Percentiles rank a stretch among this genome's conserved stretches.
Evolutionary conservation across 2,888 invertebrate genomes (phyloP).

Genomic region (Netelia virgata): DNA sequence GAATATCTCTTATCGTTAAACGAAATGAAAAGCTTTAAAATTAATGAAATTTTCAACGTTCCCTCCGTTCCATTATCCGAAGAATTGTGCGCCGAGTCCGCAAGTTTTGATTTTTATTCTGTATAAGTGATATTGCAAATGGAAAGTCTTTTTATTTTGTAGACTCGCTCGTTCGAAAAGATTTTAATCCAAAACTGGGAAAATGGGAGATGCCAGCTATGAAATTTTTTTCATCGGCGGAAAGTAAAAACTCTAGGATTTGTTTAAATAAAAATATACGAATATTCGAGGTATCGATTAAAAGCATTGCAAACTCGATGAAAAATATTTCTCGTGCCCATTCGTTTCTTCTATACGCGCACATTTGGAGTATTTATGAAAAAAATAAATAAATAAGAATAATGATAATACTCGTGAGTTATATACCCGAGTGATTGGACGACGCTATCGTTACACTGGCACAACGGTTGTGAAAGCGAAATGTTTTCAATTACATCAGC

Average conservation of each 20-base stretch:
- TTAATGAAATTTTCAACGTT: slow-evolving; percentile 21
- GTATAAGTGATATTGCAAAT: no score
- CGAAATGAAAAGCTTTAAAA: slow-evolving; percentile 57
- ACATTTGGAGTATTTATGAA: not conserved
- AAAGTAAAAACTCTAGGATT: no score
- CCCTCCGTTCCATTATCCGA: not conserved
- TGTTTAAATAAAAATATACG: not conserved
- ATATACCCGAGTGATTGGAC: not conserved
- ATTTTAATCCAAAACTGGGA: no score
- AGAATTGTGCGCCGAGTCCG: not conserved
- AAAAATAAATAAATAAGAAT: not conserved
- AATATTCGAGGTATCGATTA: not conserved
- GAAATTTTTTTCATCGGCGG: no score
- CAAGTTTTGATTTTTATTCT: not conserved
- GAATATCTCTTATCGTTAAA: slow-evolving; percentile 37
- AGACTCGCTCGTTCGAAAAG: no score
- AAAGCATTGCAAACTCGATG: not conserved
- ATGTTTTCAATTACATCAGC: slow-evolving; percentile 59
- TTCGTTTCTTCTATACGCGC: slow-evolving; percentile 24
- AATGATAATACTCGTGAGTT: slow-evolving; percentile 3
- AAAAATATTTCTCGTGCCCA: not conserved
- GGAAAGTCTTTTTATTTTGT: no score
- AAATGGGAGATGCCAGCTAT: no score
- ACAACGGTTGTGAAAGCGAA: slow-evolving; percentile 58
- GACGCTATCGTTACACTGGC: slow-evolving; percentile 38